phyloP scores from a whole-genome alignment of 2,888 invertebrate species.

The Pollenia amentaria region DNA sequence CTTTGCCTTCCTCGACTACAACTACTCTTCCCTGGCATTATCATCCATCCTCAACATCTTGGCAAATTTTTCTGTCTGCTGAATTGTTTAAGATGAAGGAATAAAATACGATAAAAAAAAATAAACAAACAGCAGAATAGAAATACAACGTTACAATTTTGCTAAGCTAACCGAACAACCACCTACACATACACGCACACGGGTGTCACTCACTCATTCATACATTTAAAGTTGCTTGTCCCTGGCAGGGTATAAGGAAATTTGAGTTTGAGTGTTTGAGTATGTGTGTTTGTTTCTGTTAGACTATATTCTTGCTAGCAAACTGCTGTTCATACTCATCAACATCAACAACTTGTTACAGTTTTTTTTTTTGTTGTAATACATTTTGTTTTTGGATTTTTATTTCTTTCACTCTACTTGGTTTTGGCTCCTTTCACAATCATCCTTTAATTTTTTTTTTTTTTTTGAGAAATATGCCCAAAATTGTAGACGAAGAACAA shows the following conservation, averaged over 20 bases:
- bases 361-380: constrained; percentile 40
- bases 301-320: constrained; percentile 37
- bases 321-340: constrained; percentile 68
- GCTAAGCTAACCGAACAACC: constrained; percentile 53
- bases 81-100: constrained; percentile 62
- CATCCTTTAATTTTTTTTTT: constrained; percentile 9
- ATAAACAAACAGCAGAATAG: constrained; percentile 12
- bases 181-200: background rate
- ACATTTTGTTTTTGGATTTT: constrained; percentile 5
- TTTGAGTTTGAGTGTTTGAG: background rate
- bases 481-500: constrained; percentile 9
- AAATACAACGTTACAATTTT: constrained; percentile 56
- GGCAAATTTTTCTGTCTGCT: constrained; percentile 69
- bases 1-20: background rate
- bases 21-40: constrained; percentile 20
- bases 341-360: constrained; percentile 72
- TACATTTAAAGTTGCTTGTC: constrained; percentile 10
- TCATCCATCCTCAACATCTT: constrained; percentile 59
- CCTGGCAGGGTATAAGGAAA: constrained; percentile 34
- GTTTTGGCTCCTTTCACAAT: background rate
- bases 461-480: constrained; percentile 50
- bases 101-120: constrained; percentile 17
- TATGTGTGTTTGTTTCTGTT: constrained; percentile 2
- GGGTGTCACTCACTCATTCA: constrained; percentile 3
- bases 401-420: constrained; percentile 29